Base-by-base conservation (phyloP, 2,113 vertebrate genomes). In the Megaleporinus macrocephalus region DNA sequence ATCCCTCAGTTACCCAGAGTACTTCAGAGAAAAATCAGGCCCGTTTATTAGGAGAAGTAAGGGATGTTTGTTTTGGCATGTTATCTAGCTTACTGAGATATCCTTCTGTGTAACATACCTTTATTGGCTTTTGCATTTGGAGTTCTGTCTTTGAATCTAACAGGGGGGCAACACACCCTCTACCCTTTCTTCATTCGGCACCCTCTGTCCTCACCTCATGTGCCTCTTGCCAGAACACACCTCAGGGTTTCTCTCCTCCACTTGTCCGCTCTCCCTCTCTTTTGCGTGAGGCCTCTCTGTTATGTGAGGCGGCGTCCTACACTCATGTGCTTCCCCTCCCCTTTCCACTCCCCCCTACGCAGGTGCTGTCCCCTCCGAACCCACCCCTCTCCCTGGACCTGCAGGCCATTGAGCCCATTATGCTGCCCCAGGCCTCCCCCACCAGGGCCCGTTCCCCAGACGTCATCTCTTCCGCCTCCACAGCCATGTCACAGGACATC, bases 391-490 rank as follows among this genome's bases (percentile, higher is more conserved):
- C 91, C 0, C 89, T 97, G 73, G 97, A 98, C 79, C 88, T 92
- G 65, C 95, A 96, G 87, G 92, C 95, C 47, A 90, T 96, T 73
- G 97, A 98, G 75, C 94, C 96, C 3, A 93, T 97, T 82, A 92
- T 96, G 78, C 91, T 95, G 6, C 92, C 95, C 0, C 94, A 97
- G 89, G 92, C 96, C 12, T 99, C 98, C 18, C 98, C 97, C 0
- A 98, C 97, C 22, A 94, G 97, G 0, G 95, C 96, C 29, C 97
- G 98, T 61, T 99, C 98, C 0, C 98, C 98, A 0, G 98, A 99
- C 0, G 98, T 99, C 84, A 99, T 99, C 88, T 99, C 98, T 63
- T 99, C 98, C 0, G 98, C 97, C 76, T 99, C 98, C 73, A 98
- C 98, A 0, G 97, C 95, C 86, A 93, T 99, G 91, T 96, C 98